A percentile compares a stretch with the other conserved stretches of the same genome.
These are phyloP conservation scores for Sitophilus oryzae DNA, from an alignment of 1,140 invertebrate genomes.

Conservation along the genomic window DNA sequence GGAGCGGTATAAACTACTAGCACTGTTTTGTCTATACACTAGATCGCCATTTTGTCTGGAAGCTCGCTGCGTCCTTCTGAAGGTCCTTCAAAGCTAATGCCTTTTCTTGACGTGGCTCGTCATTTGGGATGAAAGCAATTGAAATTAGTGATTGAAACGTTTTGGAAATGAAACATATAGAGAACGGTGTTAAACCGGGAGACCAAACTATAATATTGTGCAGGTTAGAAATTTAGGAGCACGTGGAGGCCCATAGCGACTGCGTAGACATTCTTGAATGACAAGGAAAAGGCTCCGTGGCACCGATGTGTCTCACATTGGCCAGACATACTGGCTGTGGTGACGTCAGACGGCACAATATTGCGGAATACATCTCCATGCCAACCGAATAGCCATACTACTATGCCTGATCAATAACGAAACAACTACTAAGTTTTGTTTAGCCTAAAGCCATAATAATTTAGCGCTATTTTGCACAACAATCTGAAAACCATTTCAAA, in stretches of 20 bases:
- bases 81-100: neutral
- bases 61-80: constrained; percentile 7
- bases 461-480: no score
- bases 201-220: constrained; percentile 10
- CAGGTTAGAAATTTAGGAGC: constrained; percentile 13
- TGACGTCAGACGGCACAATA: constrained; percentile 25
- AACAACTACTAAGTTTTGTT: no score
- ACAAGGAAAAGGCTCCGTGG: constrained; percentile 16
- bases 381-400: constrained; percentile 17
- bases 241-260: constrained; percentile 22
- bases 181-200: neutral
- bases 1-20: neutral
- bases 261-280: constrained; percentile 25
- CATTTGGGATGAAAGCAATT: neutral
- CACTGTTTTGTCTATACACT: constrained; percentile 14
- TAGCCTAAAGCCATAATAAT: no score
- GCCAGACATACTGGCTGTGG: constrained; percentile 20
- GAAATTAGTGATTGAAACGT: neutral
- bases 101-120: neutral
- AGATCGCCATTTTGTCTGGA: constrained; percentile 15
- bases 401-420: constrained; percentile 23
- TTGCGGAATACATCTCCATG: constrained; percentile 23
- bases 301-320: constrained; percentile 15
- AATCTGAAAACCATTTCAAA: no score
- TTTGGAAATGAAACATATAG: neutral